phyloP scores from a whole-genome alignment of 2,888 invertebrate genomes.

The Caenorhabditis sp. region DNA sequence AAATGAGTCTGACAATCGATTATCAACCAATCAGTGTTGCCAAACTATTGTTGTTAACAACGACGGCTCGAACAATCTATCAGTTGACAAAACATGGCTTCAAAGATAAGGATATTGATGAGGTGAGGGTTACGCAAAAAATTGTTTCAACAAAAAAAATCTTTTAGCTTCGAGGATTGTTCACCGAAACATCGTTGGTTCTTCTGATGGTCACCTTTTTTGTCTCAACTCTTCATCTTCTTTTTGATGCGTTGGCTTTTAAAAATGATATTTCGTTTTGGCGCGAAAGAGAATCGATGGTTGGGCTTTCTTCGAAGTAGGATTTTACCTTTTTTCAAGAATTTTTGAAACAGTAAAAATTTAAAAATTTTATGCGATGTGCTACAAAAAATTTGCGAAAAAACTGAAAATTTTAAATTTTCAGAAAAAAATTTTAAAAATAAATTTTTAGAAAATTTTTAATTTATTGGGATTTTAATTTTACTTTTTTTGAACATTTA shows the following conservation, averaged over 20 bases:
- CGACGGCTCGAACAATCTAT: constrained; percentile 71
- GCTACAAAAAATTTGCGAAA: no score
- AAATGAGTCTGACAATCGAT: constrained; percentile 51
- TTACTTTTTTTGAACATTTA: no score
- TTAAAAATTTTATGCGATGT: not conserved
- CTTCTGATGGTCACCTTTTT: constrained; percentile 87
- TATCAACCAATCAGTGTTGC: constrained; percentile 62
- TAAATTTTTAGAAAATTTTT: no score
- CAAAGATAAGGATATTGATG: constrained; percentile 90
- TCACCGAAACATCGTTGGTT: constrained; percentile 92
- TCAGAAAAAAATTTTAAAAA: no score
- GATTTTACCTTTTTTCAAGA: not conserved
- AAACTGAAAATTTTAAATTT: not conserved
- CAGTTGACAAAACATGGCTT: constrained; percentile 78
- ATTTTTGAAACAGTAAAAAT: not conserved
- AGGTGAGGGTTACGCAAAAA: constrained; percentile 73
- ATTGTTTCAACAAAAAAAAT: no score
- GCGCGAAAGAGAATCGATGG: constrained; percentile 84
- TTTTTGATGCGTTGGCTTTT: constrained; percentile 95
- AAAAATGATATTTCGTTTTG: constrained; percentile 95
- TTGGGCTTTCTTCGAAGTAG: constrained; percentile 80
- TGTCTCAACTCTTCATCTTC: constrained; percentile 89
- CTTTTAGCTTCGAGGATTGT: constrained; percentile 78
- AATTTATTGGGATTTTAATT: no score
- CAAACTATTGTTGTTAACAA: constrained; percentile 72